Percentiles rank a stretch among this genome's conserved stretches.
These are phyloP conservation scores for Salarias fasciatus DNA, from an alignment of 2,797 vertebrate species.

Conservation along the genomic window DNA sequence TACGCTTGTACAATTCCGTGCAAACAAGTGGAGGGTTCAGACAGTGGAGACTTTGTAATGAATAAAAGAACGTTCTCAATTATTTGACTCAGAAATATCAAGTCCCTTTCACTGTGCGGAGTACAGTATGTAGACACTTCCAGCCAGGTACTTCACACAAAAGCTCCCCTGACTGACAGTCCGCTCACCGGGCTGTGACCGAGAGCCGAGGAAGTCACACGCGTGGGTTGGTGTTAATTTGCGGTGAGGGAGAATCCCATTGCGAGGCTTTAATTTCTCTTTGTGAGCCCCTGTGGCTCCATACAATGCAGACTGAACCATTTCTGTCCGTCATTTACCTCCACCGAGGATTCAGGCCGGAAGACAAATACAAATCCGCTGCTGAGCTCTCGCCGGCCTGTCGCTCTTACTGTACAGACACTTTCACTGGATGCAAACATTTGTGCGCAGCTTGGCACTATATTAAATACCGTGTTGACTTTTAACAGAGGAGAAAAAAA, in stretches of 20 bases:
- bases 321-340: conserved; percentile 27
- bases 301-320: conserved; percentile 22
- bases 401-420: conserved; percentile 24
- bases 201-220: conserved; percentile 39
- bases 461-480: too few species aligned
- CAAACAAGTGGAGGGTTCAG: conserved; percentile 32
- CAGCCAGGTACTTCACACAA: conserved; percentile 28
- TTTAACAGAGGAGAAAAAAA: too few species aligned
- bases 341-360: conserved; percentile 6
- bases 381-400: conserved; percentile 20
- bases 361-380: conserved; percentile 21
- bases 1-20: conserved; percentile 41
- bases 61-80: conserved; percentile 53
- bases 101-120: conserved; percentile 23
- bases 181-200: conserved; percentile 39
- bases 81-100: conserved; percentile 34
- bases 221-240: conserved; percentile 41
- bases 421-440: neutral
- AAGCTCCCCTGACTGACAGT: conserved; percentile 26
- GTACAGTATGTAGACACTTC: conserved; percentile 31
- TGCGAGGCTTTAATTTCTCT: conserved; percentile 37
- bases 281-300: conserved; percentile 22
- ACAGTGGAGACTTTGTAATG: conserved; percentile 35
- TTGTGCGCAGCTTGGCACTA: neutral
- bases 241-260: conserved; percentile 27